phyloP scores from a whole-genome alignment of 1,140 invertebrate genomes.

The Aphelinus atriplicis region DNA sequence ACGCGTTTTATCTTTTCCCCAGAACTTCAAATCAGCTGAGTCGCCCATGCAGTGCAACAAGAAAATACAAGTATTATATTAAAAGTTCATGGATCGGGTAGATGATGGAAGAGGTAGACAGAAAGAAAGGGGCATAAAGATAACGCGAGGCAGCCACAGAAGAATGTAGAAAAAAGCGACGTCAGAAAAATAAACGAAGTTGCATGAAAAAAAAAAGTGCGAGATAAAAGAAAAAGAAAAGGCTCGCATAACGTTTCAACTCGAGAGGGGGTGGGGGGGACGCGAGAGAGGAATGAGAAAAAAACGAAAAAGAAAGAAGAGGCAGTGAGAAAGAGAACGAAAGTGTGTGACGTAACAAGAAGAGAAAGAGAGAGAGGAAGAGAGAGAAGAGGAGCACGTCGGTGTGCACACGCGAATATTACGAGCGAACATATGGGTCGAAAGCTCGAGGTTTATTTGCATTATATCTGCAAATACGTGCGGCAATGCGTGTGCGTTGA shows the following conservation, averaged over 20 bases:
- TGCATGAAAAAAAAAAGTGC: conserved; percentile 2
- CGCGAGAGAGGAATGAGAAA: not conserved
- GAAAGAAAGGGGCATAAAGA: not conserved
- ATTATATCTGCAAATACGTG: conserved; percentile 55
- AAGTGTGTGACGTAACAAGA: conserved; percentile 37
- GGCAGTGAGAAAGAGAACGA: conserved; percentile 1
- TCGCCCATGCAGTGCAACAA: too few species aligned
- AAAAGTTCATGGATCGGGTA: too few species aligned
- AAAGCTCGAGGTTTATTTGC: conserved; percentile 50
- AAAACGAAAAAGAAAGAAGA: conserved; percentile 24
- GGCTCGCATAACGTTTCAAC: conserved; percentile 24
- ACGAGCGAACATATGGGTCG: conserved; percentile 43
- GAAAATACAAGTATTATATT: too few species aligned
- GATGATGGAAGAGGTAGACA: conserved; percentile 1
- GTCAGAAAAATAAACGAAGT: not conserved
- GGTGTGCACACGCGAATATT: conserved; percentile 42
- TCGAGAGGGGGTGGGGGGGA: not conserved
- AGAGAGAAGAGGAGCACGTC: conserved; percentile 8
- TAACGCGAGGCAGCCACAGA: not conserved
- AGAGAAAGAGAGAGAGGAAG: conserved; percentile 12
- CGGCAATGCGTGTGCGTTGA: conserved; percentile 49
- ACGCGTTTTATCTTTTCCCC: too few species aligned
- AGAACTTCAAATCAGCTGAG: too few species aligned
- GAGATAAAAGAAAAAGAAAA: conserved; percentile 9
- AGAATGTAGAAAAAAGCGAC: conserved; percentile 1